Evolutionary conservation across 2,797 vertebrate species (phyloP).

Genomic region (Antrozous pallidus): DNA sequence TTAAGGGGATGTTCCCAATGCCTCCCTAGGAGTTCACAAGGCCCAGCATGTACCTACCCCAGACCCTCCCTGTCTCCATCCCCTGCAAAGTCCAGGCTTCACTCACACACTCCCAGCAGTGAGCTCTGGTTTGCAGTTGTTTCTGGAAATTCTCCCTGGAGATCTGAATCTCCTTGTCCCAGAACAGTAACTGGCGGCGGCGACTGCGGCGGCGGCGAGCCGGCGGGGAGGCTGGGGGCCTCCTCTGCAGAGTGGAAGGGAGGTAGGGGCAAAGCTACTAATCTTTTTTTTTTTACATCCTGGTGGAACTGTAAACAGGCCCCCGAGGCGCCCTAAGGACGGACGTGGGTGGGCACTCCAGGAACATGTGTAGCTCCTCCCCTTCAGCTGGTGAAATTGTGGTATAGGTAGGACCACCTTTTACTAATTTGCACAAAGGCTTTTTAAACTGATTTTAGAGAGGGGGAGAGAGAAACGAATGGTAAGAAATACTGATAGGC

Average conservation of each 20-base stretch:
- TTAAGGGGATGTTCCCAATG: background rate
- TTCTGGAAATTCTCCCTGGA: constrained; percentile 80
- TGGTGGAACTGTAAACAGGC: background rate
- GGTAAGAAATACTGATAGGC: too few relatives aligned
- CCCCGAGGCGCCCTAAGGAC: background rate
- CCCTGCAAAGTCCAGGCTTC: too few relatives aligned
- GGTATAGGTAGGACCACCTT: background rate
- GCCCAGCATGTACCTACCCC: background rate
- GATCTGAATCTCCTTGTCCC: constrained; percentile 86
- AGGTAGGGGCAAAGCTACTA: background rate
- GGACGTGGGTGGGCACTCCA: background rate
- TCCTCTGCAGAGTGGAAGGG: background rate
- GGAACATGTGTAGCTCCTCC: background rate
- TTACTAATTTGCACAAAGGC: background rate
- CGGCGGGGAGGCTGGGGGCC: constrained; percentile 1
- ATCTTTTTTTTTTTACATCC: background rate
- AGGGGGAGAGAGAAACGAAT: too few relatives aligned
- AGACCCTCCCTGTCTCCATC: background rate
- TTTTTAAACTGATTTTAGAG: too few relatives aligned
- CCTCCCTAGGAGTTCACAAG: background rate
- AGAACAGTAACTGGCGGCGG: constrained; percentile 83
- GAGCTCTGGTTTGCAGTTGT: constrained; percentile 78
- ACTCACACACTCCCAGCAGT: constrained; percentile 79
- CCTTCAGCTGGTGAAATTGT: background rate
- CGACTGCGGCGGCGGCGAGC: constrained; percentile 43